phyloP scores from a whole-genome alignment of 2,797 vertebrate species.

The Monodelphis domestica region DNA sequence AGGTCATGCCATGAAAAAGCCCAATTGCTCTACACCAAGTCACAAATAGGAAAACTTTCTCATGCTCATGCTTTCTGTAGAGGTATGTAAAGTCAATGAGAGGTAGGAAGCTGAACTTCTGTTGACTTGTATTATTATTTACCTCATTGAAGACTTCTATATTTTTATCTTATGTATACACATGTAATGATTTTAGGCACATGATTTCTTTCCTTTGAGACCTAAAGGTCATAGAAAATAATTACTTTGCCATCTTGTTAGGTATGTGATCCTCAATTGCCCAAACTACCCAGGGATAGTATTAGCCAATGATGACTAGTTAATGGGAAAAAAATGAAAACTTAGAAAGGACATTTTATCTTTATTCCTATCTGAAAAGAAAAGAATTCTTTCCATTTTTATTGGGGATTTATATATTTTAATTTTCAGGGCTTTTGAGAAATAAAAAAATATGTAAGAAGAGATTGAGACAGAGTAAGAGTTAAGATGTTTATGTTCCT shows the following conservation, averaged over 20 bases:
- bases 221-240: background rate
- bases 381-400: background rate
- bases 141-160: background rate
- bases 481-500: background rate
- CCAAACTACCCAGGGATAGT: background rate
- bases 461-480: background rate
- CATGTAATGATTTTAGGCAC: too few species aligned
- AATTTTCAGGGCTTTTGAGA: background rate
- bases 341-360: background rate
- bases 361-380: slow-evolving; percentile 14
- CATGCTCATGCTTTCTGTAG: too few species aligned
- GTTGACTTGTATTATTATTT: background rate
- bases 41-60: too few species aligned
- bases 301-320: background rate
- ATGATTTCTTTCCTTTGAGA: background rate
- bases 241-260: background rate
- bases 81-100: too few species aligned
- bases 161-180: background rate
- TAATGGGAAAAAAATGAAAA: background rate
- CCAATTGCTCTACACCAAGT: too few species aligned
- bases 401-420: background rate
- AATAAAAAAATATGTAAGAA: background rate
- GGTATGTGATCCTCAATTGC: background rate
- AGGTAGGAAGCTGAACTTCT: background rate
- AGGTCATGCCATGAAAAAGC: too few species aligned